Evolutionary conservation across 92 coral and sea anemone genomes (phyloP).

Genomic region (Diadumene lineata): DNA sequence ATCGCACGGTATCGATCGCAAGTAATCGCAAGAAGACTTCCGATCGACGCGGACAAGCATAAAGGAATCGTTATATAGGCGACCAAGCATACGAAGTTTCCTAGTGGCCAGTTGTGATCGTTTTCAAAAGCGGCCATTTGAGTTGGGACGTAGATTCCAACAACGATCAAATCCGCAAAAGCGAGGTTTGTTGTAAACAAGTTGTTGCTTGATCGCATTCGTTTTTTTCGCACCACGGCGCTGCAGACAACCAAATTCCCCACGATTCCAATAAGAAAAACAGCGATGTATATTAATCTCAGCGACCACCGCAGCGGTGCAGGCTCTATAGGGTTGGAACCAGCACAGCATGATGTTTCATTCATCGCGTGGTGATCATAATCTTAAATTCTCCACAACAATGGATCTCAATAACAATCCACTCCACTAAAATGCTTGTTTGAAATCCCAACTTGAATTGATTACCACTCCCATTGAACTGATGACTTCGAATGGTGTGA

Average conservation of each 20-base stretch:
- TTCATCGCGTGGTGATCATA: constrained; percentile 12
- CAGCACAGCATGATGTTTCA: constrained; percentile 14
- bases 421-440: background rate
- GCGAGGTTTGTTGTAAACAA: constrained; percentile 82
- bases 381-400: background rate
- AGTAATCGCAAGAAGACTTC: constrained; percentile 78
- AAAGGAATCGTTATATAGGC: constrained; percentile 82
- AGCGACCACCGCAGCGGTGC: constrained; percentile 69
- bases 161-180: constrained; percentile 75
- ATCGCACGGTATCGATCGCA: constrained; percentile 80
- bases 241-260: constrained; percentile 88
- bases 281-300: constrained; percentile 69
- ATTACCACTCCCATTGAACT: too few species aligned
- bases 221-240: constrained; percentile 68
- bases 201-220: constrained; percentile 80
- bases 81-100: constrained; percentile 75
- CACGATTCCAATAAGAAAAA: constrained; percentile 66
- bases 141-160: constrained; percentile 79
- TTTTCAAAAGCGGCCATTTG: constrained; percentile 97
- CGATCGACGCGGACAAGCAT: constrained; percentile 76
- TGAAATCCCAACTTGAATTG: background rate
- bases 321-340: constrained; percentile 44
- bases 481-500: too few species aligned
- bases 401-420: background rate
- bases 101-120: constrained; percentile 89